Evolutionary conservation across 2,888 invertebrate genomes (phyloP).

Genomic region (Macrosoma leucophasiata): DNA sequence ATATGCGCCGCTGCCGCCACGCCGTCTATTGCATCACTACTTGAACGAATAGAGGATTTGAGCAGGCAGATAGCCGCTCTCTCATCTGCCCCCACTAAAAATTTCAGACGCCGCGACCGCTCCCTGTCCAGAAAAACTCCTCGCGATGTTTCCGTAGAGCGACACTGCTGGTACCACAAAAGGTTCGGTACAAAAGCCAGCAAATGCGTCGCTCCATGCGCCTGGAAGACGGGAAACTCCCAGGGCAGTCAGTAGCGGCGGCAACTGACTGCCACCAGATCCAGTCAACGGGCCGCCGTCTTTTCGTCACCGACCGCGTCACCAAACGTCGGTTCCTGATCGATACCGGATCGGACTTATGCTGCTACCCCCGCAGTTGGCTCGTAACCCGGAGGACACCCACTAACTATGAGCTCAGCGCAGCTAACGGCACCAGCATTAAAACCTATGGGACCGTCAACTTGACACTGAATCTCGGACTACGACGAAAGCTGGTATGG

Average conservation of each 20-base stretch:
- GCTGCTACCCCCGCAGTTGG: no score
- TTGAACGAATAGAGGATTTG: background rate
- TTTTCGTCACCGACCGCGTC: background rate
- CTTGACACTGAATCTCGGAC: conserved; percentile 14
- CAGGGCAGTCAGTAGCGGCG: background rate
- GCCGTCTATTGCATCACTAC: background rate
- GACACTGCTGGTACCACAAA: background rate
- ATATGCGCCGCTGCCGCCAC: background rate
- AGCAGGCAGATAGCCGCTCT: background rate
- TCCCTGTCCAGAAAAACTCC: background rate
- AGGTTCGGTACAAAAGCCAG: background rate
- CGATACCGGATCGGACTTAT: conserved; percentile 18
- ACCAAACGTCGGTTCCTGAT: background rate
- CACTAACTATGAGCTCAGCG: conserved; percentile 15
- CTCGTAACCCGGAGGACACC: no score
- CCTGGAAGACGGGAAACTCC: background rate
- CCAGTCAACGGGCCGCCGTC: background rate
- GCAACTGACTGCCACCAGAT: background rate
- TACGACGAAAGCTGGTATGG: conserved; percentile 14
- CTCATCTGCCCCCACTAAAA: background rate
- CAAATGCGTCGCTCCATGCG: background rate
- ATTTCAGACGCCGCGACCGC: background rate
- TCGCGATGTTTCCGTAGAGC: no score
- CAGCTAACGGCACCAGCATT: conserved; percentile 19
- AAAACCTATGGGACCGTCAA: conserved; percentile 16